Evolutionary conservation across 1,140 invertebrate genomes (phyloP).

Genomic region (Zaprionus capensis): DNA sequence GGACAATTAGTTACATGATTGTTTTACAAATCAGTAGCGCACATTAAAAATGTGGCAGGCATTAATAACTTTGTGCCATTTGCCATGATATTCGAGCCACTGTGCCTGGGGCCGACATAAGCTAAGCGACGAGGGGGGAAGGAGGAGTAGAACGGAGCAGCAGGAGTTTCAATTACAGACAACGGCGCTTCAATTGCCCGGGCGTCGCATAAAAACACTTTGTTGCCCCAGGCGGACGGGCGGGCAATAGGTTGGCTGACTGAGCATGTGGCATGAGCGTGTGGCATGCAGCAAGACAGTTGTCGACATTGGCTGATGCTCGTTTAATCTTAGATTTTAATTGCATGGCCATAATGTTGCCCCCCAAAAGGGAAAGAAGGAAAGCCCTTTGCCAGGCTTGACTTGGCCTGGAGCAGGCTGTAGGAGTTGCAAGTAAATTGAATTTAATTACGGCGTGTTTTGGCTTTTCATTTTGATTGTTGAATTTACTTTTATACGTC

Average conservation of each 20-base stretch:
- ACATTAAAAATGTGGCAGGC: slow-evolving; percentile 1
- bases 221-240: slow-evolving; percentile 44
- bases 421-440: slow-evolving; percentile 74
- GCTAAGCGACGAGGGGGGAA: slow-evolving; percentile 1
- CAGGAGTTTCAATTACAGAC: slow-evolving; percentile 43
- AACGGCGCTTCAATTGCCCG: slow-evolving; percentile 55
- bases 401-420: slow-evolving; percentile 25
- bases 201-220: slow-evolving; percentile 70
- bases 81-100: slow-evolving; percentile 17
- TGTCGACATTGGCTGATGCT: slow-evolving; percentile 48
- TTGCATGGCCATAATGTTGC: slow-evolving; percentile 70
- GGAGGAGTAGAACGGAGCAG: background rate
- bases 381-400: slow-evolving; percentile 4
- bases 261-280: background rate
- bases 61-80: slow-evolving; percentile 14
- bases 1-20: slow-evolving; percentile 17
- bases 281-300: slow-evolving; percentile 23
- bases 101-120: slow-evolving; percentile 35
- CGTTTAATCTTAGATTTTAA: slow-evolving; percentile 80
- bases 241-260: no score
- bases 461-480: slow-evolving; percentile 72
- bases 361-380: slow-evolving; percentile 9
- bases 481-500: slow-evolving; percentile 67
- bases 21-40: slow-evolving; percentile 13
- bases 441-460: slow-evolving; percentile 76